Conservation (phyloP, 1,140 invertebrate genomes). For the Mycetomoellerius zeteki region DNA sequence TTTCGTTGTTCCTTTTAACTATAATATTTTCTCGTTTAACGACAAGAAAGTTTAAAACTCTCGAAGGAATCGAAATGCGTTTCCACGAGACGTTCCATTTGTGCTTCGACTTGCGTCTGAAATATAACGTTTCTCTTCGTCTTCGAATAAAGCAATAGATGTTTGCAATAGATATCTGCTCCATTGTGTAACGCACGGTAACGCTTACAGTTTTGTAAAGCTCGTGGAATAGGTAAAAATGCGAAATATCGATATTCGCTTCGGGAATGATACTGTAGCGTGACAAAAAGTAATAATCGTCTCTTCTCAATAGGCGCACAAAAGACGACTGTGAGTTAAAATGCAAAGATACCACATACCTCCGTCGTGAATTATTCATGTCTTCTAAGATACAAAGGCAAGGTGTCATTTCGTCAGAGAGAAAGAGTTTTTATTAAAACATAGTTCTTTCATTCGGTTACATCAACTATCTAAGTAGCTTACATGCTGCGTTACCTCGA, state of each 20-base stretch:
- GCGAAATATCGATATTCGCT: constrained; percentile 37
- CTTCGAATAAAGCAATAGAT: constrained; percentile 20
- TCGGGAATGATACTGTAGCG: neutral
- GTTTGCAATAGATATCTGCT: constrained; percentile 17
- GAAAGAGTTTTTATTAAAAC: constrained; percentile 75
- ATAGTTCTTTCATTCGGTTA: constrained; percentile 66
- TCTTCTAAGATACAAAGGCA: constrained; percentile 62
- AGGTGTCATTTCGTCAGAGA: constrained; percentile 60
- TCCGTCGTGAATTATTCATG: constrained; percentile 71
- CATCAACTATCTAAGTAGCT: constrained; percentile 51
- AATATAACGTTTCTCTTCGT: neutral
- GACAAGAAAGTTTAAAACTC: neutral
- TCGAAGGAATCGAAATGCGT: neutral
- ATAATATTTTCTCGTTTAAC: constrained; percentile 38
- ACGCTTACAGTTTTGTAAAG: neutral
- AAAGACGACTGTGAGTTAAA: constrained; percentile 46
- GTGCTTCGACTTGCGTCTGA: neutral
- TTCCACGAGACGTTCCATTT: neutral
- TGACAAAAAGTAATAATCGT: constrained; percentile 38
- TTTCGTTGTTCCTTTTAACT: constrained; percentile 23
- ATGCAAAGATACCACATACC: constrained; percentile 64
- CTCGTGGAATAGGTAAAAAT: constrained; percentile 20
- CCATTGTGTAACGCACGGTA: constrained; percentile 2
- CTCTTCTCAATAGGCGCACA: constrained; percentile 5
- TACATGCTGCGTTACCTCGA: neutral